Percentiles rank a stretch among this genome's conserved stretches.
Conservation (phyloP, 2,797 vertebrate genomes). For the Scomberomorus guttatus region DNA sequence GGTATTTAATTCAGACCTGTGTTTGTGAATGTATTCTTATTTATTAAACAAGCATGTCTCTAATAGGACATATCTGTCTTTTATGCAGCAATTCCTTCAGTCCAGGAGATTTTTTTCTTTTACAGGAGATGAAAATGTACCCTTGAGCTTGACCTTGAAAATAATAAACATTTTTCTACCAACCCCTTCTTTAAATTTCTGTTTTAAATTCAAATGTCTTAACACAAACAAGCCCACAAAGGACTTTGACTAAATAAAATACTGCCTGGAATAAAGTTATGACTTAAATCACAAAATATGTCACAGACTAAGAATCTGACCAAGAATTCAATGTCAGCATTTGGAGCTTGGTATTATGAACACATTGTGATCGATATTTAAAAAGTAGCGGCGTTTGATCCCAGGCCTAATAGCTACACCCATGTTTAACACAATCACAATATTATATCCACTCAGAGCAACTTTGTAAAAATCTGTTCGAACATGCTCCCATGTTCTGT, state of each 20-base stretch:
- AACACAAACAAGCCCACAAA: too few relatives aligned
- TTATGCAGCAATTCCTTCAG: neutral
- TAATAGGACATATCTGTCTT: neutral
- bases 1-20: neutral
- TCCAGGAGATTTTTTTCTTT: neutral
- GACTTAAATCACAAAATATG: too few relatives aligned
- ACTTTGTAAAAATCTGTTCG: conserved; percentile 12
- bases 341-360: neutral
- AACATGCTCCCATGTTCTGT: conserved; percentile 15
- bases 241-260: too few relatives aligned
- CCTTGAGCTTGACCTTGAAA: neutral
- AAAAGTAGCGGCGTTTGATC: neutral
- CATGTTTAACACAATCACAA: neutral
- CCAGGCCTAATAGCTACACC: neutral
- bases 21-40: neutral
- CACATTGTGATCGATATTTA: neutral
- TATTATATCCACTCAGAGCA: neutral
- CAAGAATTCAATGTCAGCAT: too few relatives aligned
- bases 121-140: neutral
- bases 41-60: neutral
- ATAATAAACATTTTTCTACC: neutral
- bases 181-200: neutral
- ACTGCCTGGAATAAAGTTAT: too few relatives aligned
- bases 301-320: too few relatives aligned
- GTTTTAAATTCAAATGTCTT: too few relatives aligned